Evolutionary conservation across 2,113 vertebrate species (phyloP).

Genomic region (Parus major): DNA sequence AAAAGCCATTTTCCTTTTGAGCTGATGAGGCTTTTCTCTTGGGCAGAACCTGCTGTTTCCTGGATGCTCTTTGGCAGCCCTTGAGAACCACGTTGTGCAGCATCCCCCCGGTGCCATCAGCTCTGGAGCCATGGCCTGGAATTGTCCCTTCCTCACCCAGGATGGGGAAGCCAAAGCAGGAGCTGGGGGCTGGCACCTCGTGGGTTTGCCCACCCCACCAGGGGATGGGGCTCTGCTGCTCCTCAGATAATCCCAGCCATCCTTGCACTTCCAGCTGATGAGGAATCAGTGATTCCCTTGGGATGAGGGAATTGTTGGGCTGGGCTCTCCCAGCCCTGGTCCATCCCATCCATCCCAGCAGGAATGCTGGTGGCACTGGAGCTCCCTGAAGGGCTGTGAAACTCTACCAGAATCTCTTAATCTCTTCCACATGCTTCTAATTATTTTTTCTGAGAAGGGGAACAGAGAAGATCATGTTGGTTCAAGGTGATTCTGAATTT

Average conservation of each 20-base stretch:
- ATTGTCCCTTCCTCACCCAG: fast-evolving
- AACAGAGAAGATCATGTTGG: fast-evolving
- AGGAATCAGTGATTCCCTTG: not conserved
- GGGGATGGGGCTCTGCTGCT: not conserved
- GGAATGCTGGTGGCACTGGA: not conserved
- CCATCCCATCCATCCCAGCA: not conserved
- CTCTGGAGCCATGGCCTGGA: not conserved
- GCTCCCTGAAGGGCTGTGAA: not conserved
- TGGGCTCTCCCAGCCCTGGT: not conserved
- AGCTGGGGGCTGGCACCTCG: not conserved
- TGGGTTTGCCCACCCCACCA: not conserved
- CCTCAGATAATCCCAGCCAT: fast-evolving
- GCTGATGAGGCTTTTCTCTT: not conserved
- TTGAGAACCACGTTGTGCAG: fast-evolving
- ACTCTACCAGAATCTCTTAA: not conserved
- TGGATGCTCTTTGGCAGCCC: not conserved
- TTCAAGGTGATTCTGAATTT: not conserved
- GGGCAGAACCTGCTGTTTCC: not conserved
- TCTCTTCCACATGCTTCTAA: not conserved
- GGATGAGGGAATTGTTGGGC: not conserved
- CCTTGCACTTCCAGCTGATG: not conserved
- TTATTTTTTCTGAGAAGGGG: not conserved
- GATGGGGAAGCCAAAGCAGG: not conserved
- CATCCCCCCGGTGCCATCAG: fast-evolving
- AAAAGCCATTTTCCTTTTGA: not conserved